Evolutionary conservation across 2,797 vertebrate genomes (phyloP).

Genomic region (Xenentodon cancila): DNA sequence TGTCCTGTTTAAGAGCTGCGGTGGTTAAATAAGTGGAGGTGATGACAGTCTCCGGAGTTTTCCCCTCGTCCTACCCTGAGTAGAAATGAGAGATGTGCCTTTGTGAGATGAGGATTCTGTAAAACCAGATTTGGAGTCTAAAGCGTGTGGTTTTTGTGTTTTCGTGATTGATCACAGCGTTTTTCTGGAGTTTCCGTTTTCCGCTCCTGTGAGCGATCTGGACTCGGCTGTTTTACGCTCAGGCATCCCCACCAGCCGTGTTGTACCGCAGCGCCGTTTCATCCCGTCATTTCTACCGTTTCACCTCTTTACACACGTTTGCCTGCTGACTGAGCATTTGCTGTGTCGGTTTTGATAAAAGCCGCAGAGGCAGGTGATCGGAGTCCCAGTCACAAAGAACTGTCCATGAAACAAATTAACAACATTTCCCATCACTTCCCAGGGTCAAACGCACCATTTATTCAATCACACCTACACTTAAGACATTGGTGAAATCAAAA

Average conservation of each 20-base stretch:
- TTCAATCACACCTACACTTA: no score
- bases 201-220: neutral
- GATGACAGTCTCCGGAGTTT: conserved; percentile 35
- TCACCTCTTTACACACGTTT: conserved; percentile 14
- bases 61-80: conserved; percentile 13
- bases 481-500: no score
- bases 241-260: conserved; percentile 25
- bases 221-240: conserved; percentile 32
- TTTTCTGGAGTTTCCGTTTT: neutral
- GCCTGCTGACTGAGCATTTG: neutral
- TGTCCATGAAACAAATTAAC: no score
- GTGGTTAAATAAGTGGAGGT: conserved; percentile 69
- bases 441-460: no score
- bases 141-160: neutral
- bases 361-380: neutral
- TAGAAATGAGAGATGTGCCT: conserved; percentile 14
- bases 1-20: conserved; percentile 66
- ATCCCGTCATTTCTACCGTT: conserved; percentile 30
- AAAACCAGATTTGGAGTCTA: neutral
- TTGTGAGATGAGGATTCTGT: neutral
- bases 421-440: no score
- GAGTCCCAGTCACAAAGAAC: neutral
- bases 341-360: conserved; percentile 10
- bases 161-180: neutral
- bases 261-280: conserved; percentile 28